Conservation (phyloP, 2,888 invertebrate species). For the Agrochola lota region DNA sequence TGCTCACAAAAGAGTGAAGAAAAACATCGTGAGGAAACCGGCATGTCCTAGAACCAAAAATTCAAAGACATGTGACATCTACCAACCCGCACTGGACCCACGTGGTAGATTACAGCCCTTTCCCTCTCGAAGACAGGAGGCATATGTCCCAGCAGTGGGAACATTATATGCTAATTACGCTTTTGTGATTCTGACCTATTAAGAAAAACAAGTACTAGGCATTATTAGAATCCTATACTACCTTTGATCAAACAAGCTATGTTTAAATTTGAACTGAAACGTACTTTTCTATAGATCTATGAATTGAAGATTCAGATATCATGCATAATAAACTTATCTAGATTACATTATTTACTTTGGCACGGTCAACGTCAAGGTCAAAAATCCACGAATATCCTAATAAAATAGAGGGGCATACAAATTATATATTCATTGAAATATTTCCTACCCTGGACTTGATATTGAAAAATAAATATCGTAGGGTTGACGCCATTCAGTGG, state of each 20-base stretch:
- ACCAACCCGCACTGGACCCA: too few species aligned
- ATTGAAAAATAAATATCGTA: constrained; percentile 59
- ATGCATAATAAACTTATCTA: constrained; percentile 46
- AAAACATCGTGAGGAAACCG: too few species aligned
- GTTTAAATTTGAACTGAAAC: constrained; percentile 13
- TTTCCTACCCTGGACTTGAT: constrained; percentile 57
- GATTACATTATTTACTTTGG: constrained; percentile 22
- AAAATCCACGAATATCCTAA: constrained; percentile 40
- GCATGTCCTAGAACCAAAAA: too few species aligned
- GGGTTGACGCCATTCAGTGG: constrained; percentile 42
- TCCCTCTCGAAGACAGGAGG: too few species aligned
- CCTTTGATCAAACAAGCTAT: background rate
- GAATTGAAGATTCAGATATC: constrained; percentile 27
- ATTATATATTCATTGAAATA: constrained; percentile 71
- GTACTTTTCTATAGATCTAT: background rate
- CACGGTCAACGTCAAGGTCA: constrained; percentile 57
- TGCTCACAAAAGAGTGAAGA: too few species aligned
- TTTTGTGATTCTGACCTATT: too few species aligned
- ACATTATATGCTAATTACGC: too few species aligned
- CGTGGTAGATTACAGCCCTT: too few species aligned
- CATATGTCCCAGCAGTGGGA: too few species aligned
- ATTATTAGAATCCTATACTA: background rate
- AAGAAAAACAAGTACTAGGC: background rate
- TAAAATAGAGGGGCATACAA: constrained; percentile 37
- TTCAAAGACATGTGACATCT: too few species aligned